A percentile compares a stretch with the other conserved stretches of the same genome.
phyloP scores from a whole-genome alignment of 2,888 invertebrate species.

The Caenorhabditis imperialis region DNA sequence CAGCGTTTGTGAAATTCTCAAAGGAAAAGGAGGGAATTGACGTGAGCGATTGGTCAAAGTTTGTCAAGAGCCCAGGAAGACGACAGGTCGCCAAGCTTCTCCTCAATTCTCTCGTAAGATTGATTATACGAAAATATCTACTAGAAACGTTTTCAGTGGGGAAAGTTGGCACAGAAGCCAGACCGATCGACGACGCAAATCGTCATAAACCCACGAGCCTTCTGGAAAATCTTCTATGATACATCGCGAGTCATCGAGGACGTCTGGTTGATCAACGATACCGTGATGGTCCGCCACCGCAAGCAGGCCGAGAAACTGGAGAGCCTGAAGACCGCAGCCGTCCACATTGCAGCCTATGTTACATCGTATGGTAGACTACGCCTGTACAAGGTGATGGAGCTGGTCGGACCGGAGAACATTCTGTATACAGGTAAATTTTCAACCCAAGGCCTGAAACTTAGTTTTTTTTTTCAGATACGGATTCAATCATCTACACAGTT shows the following conservation, averaged over 20 bases:
- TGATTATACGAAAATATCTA: neutral
- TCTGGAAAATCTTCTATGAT: conserved; percentile 3
- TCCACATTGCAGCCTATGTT: neutral
- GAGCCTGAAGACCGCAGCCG: neutral
- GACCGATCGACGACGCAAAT: neutral
- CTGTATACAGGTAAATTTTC: neutral
- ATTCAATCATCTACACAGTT: conserved; percentile 1
- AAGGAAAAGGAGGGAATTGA: conserved; percentile 6
- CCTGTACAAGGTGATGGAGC: neutral
- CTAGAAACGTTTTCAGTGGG: conserved; percentile 5
- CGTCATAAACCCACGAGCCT: neutral
- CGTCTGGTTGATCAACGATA: neutral
- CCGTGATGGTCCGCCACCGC: neutral
- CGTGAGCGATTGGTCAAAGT: neutral
- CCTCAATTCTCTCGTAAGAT: conserved; percentile 14
- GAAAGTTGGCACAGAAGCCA: neutral
- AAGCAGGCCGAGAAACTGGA: neutral
- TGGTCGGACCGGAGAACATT: neutral
- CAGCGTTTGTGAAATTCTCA: neutral
- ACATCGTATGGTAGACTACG: neutral
- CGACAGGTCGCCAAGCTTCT: conserved; percentile 5
- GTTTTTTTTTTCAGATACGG: conserved; percentile 10
- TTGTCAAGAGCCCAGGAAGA: conserved; percentile 12
- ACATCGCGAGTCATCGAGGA: neutral
- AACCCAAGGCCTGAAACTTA: too few relatives aligned